Evolutionary conservation across 2,888 invertebrate genomes (phyloP).

Genomic region (Plemyria rubiginata): DNA sequence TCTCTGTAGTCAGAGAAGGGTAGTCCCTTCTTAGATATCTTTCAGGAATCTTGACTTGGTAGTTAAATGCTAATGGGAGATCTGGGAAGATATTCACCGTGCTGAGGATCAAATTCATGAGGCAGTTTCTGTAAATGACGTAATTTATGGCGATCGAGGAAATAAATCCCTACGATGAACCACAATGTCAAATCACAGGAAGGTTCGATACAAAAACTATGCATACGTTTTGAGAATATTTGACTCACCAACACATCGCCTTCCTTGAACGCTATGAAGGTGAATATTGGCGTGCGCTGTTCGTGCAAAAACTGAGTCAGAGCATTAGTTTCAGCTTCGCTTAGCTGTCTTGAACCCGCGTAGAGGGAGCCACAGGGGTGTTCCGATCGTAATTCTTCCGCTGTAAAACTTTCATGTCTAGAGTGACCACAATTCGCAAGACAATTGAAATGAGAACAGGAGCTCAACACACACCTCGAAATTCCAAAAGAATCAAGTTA

Average conservation of each 20-base stretch:
- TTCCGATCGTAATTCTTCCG: constrained; percentile 69
- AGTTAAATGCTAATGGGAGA: no score
- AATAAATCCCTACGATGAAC: not conserved
- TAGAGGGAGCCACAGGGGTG: constrained; percentile 72
- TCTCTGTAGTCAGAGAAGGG: no score
- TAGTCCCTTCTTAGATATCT: no score
- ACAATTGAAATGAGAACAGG: no score
- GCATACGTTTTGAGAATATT: not conserved
- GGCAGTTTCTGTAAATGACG: not conserved
- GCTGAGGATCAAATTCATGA: no score
- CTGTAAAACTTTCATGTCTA: constrained; percentile 45
- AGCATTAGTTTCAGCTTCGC: constrained; percentile 71
- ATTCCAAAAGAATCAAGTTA: no score
- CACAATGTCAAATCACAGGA: not conserved
- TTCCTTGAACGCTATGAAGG: constrained; percentile 76
- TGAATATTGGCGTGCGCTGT: constrained; percentile 53
- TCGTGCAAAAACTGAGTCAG: constrained; percentile 65
- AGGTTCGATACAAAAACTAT: not conserved
- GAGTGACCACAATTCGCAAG: not conserved
- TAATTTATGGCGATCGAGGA: not conserved
- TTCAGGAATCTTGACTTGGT: no score
- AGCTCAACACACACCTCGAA: no score
- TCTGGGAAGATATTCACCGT: no score
- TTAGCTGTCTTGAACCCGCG: constrained; percentile 72
- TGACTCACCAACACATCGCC: constrained; percentile 70